Base-by-base conservation (phyloP, 1,140 invertebrate genomes). In the Trialeurodes vaporariorum region DNA sequence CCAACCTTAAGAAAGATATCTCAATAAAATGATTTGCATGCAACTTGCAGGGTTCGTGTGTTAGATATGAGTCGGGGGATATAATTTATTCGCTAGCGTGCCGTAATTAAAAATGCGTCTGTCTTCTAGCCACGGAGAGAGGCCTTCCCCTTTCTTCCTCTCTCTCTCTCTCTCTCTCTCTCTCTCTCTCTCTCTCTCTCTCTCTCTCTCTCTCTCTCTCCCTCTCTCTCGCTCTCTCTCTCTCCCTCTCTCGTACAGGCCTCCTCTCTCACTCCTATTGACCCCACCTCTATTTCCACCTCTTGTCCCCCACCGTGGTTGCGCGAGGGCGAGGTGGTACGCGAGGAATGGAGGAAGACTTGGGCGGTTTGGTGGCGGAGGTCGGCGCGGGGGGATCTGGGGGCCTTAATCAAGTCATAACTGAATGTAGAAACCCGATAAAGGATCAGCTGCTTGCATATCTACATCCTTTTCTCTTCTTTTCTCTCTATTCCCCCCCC, bases 11-110 rank as follows among this genome's bases (percentile, higher is more conserved):
- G 34, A 49, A 49, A 49, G 34, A 49, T 49, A 49, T 49, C 34
- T 49, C 34, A 49, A 49, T 49, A 49, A 49, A 49, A 49, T 49
- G 34, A 49, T 49, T 49, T 49, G 34, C 34, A 49, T 49, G 34
- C 34, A 49, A 49, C 34, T 49, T 49, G 34, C 5, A 49, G 34
- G 34, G 34, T 49, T 49, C 34, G 34, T 49, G 34, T 49, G 34
- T 49, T 49, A 49, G 34, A 49, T 49, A 49, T 49, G 34, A 49
- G 34, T 49, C 17, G 34, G 34, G 34, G 5, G 34, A 49, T 49
- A 49, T 49, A 49, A 49, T 49, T 49, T 49, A 49, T 49, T 49
- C 34, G 34, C 34, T 49, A 49, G 34, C 34, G 34, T 49, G 34
- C 34, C 34, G 34, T 49, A 49, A 49, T 49, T 49, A 49, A 49